phyloP scores from a whole-genome alignment of 2,888 invertebrate species.

The Macrophya annulata region DNA sequence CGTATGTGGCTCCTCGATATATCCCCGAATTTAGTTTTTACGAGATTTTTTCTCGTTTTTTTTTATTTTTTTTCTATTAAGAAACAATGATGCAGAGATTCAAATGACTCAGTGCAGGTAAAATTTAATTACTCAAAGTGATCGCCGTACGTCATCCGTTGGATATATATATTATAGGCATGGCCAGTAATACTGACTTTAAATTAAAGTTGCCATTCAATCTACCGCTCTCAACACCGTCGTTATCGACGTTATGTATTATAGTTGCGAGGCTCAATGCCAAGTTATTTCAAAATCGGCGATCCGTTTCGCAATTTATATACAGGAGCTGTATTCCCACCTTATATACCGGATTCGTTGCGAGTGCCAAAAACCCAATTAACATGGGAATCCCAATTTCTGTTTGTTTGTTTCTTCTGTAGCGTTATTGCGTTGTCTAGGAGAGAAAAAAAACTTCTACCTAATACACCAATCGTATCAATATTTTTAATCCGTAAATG shows the following conservation, averaged over 20 bases:
- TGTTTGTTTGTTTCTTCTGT: not conserved
- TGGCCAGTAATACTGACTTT: not conserved
- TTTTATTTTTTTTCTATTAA: not conserved
- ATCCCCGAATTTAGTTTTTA: not conserved
- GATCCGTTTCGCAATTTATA: conserved; percentile 29
- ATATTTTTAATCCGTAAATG: not conserved
- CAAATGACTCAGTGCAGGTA: not conserved
- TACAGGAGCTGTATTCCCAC: not conserved
- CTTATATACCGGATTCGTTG: conserved; percentile 25
- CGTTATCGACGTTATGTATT: conserved; percentile 11
- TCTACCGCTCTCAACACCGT: not conserved
- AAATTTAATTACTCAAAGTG: not conserved
- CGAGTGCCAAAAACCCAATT: conserved; percentile 40
- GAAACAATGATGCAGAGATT: not conserved
- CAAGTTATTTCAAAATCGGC: conserved; percentile 39
- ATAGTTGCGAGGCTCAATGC: conserved; percentile 25
- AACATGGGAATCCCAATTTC: conserved; percentile 39
- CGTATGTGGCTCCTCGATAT: not conserved
- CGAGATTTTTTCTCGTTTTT: no score
- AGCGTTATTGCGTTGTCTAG: not conserved
- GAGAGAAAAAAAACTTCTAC: not conserved
- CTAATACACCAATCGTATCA: not conserved
- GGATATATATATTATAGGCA: not conserved
- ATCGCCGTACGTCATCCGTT: not conserved
- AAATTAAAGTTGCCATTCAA: not conserved